Base-by-base conservation (phyloP, 2,888 invertebrate species). In the Dryomyza anilis region DNA sequence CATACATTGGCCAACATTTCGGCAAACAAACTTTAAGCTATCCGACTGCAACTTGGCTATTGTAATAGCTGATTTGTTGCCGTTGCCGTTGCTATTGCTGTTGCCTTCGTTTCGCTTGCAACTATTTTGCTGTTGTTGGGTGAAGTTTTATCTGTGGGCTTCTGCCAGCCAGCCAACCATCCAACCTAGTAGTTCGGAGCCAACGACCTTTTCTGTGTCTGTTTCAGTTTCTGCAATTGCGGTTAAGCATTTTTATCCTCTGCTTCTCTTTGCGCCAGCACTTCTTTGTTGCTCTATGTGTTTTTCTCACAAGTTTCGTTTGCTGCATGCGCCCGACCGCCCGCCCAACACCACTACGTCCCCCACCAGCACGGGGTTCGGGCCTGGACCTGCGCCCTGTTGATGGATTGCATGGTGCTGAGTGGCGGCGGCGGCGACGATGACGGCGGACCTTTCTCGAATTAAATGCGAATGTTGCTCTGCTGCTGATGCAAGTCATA, bases 221-320 rank as follows among this genome's bases (percentile, higher is more conserved):
- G 36, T 56, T 30, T 39, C 53, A 29, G 53, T 61, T 61, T 61
- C 61, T 61, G 61, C 61, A 61, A 61, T 61, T 61, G 61, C 61
- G 61, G 61, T 61, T 61, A 61, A 61, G 61, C 61, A 53, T 43
- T 39, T 50, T 25, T 33, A 25, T 36, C 55, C 19, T 30, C 36
- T 55, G 33, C 50, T 25, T 16, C 21, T 27, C 12, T 36, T 30
- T 29, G n/a, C 48, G 21, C 46, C 36, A 8, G 30, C 30, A 19
- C 21, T 3, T 19, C 45, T 45, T 45, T 27, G 16, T 33, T 36
- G 23, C 16, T 1, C n/a, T 21, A n/a, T 6, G 12, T 10, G 7
- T 39, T 16, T 23, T 14, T 16, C n/a, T 36, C 16, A 7, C 16
- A 1, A 19, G 10, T 25, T 50, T 48, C 60, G 36, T 7, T 30